Evolutionary conservation across 1,140 invertebrate species (phyloP), one percentile per base, ranked within the genome.

Genomic region (Papilio machaon): DNA sequence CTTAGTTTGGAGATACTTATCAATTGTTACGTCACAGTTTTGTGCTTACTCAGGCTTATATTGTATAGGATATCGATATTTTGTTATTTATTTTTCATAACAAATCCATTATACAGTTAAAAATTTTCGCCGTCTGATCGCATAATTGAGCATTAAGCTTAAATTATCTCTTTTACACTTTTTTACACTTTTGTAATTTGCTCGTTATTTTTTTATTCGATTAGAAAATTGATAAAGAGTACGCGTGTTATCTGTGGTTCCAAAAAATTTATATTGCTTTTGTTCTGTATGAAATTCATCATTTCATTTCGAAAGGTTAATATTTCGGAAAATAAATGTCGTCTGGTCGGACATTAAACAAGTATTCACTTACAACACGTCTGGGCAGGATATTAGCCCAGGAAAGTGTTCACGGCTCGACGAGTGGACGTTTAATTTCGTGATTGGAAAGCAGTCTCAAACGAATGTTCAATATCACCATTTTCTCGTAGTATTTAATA

Each of bases 351-450:
- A 38, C 64, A 15, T 70, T 70, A 35, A 15, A 70, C 64, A 70
- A 70, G 64, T 67, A 35, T 13, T 8, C 11, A 70, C 64, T 35
- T 70, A 70, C 8, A n/a, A n/a, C 0, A 19, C 64, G 64, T 70
- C 64, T 70, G 64, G 64, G 35, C 64, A 70, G 64, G 64, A 70
- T 70, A 70, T 70, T 35, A 70, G 30, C 64, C 2, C 64, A 11
- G 23, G 30, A 19, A 10, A 58, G 17, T 19, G 64, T 30, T 70
- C 30, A 64, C 11, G 13, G 30, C 64, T 70, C 23, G 23, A 13
- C 64, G 11, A 35, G 30, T 35, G n/a, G 30, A 13, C 13, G 64
- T 15, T 70, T 70, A 35, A 70, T 70, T 70, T 70, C 35, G 64
- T 70, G 64, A 70, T 70, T 38, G 64, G 30, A 70, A 35, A 70